Base-by-base conservation (phyloP, 2,113 vertebrate genomes). In the Garra rufa region DNA sequence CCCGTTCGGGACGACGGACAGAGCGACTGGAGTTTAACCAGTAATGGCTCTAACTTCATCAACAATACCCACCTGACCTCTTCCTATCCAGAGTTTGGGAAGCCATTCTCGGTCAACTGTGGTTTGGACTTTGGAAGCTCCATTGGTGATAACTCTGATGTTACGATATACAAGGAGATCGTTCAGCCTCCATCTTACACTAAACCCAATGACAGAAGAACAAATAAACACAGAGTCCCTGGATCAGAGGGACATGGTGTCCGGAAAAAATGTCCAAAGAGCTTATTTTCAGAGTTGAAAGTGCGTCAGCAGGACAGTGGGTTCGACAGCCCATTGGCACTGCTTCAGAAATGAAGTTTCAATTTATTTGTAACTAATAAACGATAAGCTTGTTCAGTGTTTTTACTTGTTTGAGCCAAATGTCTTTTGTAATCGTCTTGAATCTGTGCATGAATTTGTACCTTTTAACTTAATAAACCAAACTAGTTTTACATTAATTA, bases 241-340 rank as follows among this genome's bases (percentile, higher is more conserved):
- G 93, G 93, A 30, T 93, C 93, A 3, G 93, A 94, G 81, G 89
- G 76, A 3, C 83, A 88, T 52, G 70, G 24, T 21, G 70, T 83
- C 74, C 75, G 48, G 4, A 80, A 70, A 4, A 52, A 38, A 8
- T 76, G 76, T 75, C 74, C 88, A 24, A 89, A 89, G 70, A 91
- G 83, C 74, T 81, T 88, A 38, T 94, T 93, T 80, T 92, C 92
- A 1, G 90, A 94, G 87, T 50, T 90, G 44, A 90, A 89, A 15
- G 88, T 87, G 14, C 84, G 83, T 52, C 95, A 94, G 38, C 95
- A 95, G 91, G 96, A 97, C 89, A 97, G 95, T 76, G 94, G 92
- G 79, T 97, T 97, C 84, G 94, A 95, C 87, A 96, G 95, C 88
- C 94, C 94, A 0, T 88, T 95, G 76, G 88, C 83, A 50, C 85